Base-by-base conservation (phyloP, 30 jellyfish, hydroid and myxozoan species). In the Sanderia malayensis region DNA sequence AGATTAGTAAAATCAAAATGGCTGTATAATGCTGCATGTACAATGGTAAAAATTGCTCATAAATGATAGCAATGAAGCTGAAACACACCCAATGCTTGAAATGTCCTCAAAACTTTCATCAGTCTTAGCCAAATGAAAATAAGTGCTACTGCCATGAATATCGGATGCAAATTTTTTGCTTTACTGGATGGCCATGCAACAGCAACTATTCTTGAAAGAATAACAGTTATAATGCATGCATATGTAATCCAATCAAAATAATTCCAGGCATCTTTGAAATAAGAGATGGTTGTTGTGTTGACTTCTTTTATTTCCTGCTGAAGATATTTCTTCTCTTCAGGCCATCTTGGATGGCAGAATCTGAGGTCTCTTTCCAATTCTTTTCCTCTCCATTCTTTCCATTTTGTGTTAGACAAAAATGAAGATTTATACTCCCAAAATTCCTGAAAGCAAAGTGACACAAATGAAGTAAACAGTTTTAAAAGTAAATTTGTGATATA, bases 301-400 rank as follows among this genome's bases (percentile, higher is more conserved):
- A 90, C 86, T 34, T 78, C 83, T 8, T 90, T 95, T 0, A 83
- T 44, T 57, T 90, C 98, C 62, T 81, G 98, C 11, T 58, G 47
- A 2, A 90, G 46, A 34, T 90, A 90, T 53, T 83, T 83, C 65
- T 81, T 65, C 53, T 90, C 98, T 55, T 90, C 98, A 4, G 98
- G 98, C 96, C 96, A 90, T n/a, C 96, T 53, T 28, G 98, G 98
- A 47, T 90, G 98, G 62, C 98, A 90, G 34, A 45, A 90, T 31
- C 61, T 81, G 78, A 90, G 57, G 69, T 90, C 98, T 46, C 58
- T 70, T 72, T 84, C 85, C 9, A 90, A 37, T 60, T 90, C 96
- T 29, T 52, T 46, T 32, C 63, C 62, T 28, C 98, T 61, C 98
- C 95, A 90, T 31, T 66, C 70, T 67, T 62, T 46, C 96, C 96